Evolutionary conservation across 2,113 vertebrate genomes (phyloP).

Genomic region (Archocentrus centrarchus): DNA sequence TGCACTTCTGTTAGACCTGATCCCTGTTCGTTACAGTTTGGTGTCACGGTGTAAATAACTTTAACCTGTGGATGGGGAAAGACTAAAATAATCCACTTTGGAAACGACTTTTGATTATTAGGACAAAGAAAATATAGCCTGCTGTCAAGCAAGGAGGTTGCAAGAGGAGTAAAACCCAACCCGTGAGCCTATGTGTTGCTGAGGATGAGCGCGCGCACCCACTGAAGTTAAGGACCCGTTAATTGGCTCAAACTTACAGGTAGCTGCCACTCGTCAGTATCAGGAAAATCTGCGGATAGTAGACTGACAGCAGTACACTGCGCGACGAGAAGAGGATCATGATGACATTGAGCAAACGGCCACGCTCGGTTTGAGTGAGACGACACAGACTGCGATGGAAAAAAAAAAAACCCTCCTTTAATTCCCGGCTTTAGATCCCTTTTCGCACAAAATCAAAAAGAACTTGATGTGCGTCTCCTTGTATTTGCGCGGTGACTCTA

Average conservation of each 20-base stretch:
- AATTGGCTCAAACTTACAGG: constrained; percentile 87
- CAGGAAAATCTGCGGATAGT: constrained; percentile 97
- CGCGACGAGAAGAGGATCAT: constrained; percentile 96
- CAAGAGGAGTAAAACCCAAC: neutral
- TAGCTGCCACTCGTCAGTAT: constrained; percentile 97
- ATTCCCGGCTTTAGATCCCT: constrained; percentile 77
- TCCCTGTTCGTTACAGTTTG: neutral
- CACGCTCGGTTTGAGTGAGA: constrained; percentile 68
- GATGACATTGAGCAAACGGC: constrained; percentile 83
- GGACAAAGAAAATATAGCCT: neutral
- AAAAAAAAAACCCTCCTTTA: constrained; percentile 59
- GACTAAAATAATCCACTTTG: neutral
- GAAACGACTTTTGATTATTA: constrained; percentile 5
- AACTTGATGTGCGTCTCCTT: constrained; percentile 59
- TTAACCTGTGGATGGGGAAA: neutral
- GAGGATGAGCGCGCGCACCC: constrained; percentile 39
- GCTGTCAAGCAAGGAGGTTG: neutral
- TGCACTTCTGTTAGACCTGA: neutral
- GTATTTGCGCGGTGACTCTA: constrained; percentile 73
- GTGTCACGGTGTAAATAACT: neutral
- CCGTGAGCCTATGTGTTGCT: constrained; percentile 22
- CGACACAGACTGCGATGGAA: constrained; percentile 49
- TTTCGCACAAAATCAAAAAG: constrained; percentile 48
- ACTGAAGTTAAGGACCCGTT: constrained; percentile 53
- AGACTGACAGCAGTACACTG: constrained; percentile 94